Conservation (phyloP, 2,113 vertebrate species). For the Mastomys coucha region DNA sequence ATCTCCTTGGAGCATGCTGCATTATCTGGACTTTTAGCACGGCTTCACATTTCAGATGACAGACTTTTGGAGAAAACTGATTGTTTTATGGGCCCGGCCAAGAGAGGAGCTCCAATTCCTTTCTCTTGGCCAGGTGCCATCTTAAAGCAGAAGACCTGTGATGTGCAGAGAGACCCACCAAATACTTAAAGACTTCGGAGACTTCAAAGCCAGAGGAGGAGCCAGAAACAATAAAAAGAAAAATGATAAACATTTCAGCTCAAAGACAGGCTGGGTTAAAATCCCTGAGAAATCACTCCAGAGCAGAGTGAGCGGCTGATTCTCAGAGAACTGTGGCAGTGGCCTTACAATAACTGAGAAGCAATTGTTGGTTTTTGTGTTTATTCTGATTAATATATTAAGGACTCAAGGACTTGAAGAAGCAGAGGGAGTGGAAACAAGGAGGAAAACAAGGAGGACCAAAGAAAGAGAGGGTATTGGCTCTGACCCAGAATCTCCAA, state of each 20-base stretch:
- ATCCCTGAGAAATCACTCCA: slow-evolving; percentile 56
- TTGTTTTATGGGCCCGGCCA: slow-evolving; percentile 70
- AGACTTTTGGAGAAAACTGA: slow-evolving; percentile 57
- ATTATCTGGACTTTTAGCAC: slow-evolving; percentile 69
- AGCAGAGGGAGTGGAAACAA: not conserved
- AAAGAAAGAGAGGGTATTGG: not conserved
- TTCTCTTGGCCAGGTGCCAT: slow-evolving; percentile 78
- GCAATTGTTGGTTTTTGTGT: slow-evolving; percentile 67
- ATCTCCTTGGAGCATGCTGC: slow-evolving; percentile 73
- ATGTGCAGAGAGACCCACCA: slow-evolving; percentile 64
- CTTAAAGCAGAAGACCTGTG: slow-evolving; percentile 74
- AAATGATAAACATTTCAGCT: slow-evolving; percentile 77
- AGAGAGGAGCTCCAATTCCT: slow-evolving; percentile 72
- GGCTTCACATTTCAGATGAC: slow-evolving; percentile 77
- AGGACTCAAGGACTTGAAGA: not conserved
- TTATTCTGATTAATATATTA: slow-evolving; percentile 69
- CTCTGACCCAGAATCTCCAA: not conserved
- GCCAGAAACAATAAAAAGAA: slow-evolving; percentile 79
- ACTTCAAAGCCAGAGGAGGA: slow-evolving; percentile 16
- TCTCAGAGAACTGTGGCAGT: not conserved
- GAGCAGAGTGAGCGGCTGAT: not conserved
- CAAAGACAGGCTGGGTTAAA: slow-evolving; percentile 47
- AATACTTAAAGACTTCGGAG: slow-evolving; percentile 67
- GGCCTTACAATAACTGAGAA: slow-evolving; percentile 52
- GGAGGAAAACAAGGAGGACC: not conserved